These are phyloP conservation scores for Polypedilum pembai DNA, from an alignment of 1,140 invertebrate species.

Conservation along the genomic window DNA sequence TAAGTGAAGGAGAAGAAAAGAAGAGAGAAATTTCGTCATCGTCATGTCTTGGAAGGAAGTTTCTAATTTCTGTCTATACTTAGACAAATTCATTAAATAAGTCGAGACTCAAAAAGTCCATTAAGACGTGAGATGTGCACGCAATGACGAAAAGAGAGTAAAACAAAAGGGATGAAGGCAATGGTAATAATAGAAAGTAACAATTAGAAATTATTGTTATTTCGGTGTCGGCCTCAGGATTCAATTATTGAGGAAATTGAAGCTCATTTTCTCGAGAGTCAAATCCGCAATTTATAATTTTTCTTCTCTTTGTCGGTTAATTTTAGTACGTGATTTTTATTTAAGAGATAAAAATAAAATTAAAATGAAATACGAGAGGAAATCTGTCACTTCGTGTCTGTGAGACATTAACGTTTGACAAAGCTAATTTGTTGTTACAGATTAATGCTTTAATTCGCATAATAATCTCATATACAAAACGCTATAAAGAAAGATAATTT, in stretches of 20 bases:
- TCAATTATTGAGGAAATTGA: conserved; percentile 18
- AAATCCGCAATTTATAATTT: too few species aligned
- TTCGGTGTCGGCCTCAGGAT: neutral
- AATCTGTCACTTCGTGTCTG: too few species aligned
- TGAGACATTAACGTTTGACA: too few species aligned
- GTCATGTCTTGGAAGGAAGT: conserved; percentile 3
- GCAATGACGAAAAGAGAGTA: neutral
- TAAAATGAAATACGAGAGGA: too few species aligned
- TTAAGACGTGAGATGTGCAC: conserved; percentile 12
- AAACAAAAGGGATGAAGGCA: conserved; percentile 5
- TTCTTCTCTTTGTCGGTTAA: too few species aligned
- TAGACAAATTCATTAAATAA: neutral
- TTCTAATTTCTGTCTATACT: conserved; percentile 13
- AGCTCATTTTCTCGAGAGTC: neutral
- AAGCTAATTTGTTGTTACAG: too few species aligned
- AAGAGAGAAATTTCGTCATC: conserved; percentile 1
- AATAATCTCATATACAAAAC: too few species aligned
- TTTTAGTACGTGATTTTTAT: too few species aligned
- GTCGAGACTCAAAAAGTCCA: conserved; percentile 10
- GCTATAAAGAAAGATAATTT: too few species aligned
- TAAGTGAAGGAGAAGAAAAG: neutral
- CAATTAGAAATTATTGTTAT: neutral
- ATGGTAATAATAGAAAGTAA: conserved; percentile 11
- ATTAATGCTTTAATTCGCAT: too few species aligned
- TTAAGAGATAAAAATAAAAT: too few species aligned